Conservation (phyloP, 2,113 vertebrate genomes). For the Platanista minor region DNA sequence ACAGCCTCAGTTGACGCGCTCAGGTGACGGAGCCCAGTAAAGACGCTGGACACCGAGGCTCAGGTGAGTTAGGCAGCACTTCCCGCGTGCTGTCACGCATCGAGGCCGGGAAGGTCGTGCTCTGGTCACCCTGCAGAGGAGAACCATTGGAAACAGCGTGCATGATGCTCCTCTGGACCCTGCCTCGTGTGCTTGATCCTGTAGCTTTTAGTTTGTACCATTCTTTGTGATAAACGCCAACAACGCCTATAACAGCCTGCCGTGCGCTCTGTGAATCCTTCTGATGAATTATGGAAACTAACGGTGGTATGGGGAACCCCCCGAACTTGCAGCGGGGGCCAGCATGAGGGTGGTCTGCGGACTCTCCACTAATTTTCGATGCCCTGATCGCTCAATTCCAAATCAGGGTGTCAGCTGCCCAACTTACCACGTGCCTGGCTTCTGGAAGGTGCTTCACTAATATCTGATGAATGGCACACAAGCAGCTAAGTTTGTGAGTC, state of each 20-base stretch:
- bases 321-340: background rate
- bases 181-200: accelerated
- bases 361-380: accelerated
- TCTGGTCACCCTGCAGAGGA: too few species aligned
- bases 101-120: too few species aligned
- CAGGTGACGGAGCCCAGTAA: background rate
- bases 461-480: accelerated
- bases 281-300: accelerated
- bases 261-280: background rate
- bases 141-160: accelerated
- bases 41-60: background rate
- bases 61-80: background rate
- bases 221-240: background rate
- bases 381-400: too few species aligned
- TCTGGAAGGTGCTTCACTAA: background rate
- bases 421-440: accelerated
- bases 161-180: background rate
- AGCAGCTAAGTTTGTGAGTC: too few species aligned
- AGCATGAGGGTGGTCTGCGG: background rate
- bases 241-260: accelerated
- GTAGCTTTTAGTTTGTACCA: background rate
- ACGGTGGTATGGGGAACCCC: background rate
- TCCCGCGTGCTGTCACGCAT: background rate
- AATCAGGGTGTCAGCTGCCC: accelerated
- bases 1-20: background rate